Base-by-base conservation (phyloP, 2,113 vertebrate genomes). In the Macroglossus sobrinus region DNA sequence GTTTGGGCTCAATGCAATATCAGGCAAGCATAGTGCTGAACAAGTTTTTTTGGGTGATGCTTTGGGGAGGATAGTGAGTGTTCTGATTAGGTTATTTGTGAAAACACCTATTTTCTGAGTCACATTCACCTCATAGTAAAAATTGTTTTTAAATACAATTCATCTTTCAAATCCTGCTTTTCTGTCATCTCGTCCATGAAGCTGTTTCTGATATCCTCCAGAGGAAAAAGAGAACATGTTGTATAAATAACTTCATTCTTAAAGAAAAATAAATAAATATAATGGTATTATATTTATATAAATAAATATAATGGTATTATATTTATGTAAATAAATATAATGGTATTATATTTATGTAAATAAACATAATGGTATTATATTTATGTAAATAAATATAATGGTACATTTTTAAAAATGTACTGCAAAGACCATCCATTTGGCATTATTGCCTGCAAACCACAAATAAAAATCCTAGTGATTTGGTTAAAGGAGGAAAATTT, bases 121-220 rank as follows among this genome's bases (percentile, higher is more conserved):
- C 63, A 81, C 8, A 78, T 3, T 28, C 21, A 82, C n/a, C 18
- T 87, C 59, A 6, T 2, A 55, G 53, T 69, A 81, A 89, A 90
- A 84, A 72, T 26, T n/a, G 4, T 64, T 80, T 74, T 84, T 88
- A 40, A 64, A 24, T 84, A 61, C 12, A 78, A 40, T 81, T 84
- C 76, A 78, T 66, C 55, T 94, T 94, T 91, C 59, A 91, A 94
- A 81, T 81, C 71, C 47, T 89, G 87, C 66, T 71, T 93, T 76
- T n/a, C 61, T 93, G 45, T 81, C 72, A 76, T 53, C 21, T 64
- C 26, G 55, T 76, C 38, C 53, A 24, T 47, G 35, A 75, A 72
- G 45, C 7, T 9, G 38, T 87, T 76, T 78, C 53, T 94, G 72
- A 93, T 14, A 94, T n/a, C 5, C 13, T 53, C 38, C 72, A 85